These are phyloP conservation scores for Oreochromis grahami DNA, from an alignment of 2,797 vertebrate species.

Conservation along the genomic window DNA sequence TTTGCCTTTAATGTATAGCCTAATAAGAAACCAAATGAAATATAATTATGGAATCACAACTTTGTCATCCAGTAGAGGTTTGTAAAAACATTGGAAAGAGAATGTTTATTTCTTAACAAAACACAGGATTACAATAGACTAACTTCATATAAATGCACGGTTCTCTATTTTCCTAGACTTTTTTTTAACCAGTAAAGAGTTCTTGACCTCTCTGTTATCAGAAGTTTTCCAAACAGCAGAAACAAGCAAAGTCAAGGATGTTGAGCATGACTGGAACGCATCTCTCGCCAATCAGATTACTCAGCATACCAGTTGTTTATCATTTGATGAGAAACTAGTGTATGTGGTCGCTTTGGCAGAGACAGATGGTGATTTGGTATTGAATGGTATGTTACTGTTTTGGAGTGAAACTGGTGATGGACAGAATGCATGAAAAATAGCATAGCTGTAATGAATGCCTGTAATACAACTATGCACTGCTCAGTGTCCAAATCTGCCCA, in stretches of 20 bases:
- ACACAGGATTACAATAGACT: not conserved
- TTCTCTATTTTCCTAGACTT: not conserved
- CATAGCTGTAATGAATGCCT: not conserved
- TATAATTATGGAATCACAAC: not conserved
- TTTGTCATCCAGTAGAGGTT: not conserved
- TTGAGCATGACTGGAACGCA: constrained; percentile 11
- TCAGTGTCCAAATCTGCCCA: not conserved
- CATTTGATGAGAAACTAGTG: constrained; percentile 11
- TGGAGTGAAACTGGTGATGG: constrained; percentile 4
- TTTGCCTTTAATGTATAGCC: not conserved
- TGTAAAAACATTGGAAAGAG: not conserved
- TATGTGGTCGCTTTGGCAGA: constrained; percentile 36
- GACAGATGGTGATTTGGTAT: constrained; percentile 13
- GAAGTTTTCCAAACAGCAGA: not conserved
- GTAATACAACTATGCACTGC: not conserved
- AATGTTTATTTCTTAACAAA: not conserved
- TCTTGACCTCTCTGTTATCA: not conserved
- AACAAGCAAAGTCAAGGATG: not conserved
- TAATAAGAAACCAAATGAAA: not conserved
- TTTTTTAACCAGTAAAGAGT: not conserved
- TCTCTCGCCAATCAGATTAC: constrained; percentile 1
- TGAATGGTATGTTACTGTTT: constrained; percentile 19
- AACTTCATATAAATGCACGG: not conserved
- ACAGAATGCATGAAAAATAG: not conserved
- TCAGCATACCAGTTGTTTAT: constrained; percentile 17